Base-by-base conservation (phyloP, 2,888 invertebrate species). In the Entomobrya proxima region DNA sequence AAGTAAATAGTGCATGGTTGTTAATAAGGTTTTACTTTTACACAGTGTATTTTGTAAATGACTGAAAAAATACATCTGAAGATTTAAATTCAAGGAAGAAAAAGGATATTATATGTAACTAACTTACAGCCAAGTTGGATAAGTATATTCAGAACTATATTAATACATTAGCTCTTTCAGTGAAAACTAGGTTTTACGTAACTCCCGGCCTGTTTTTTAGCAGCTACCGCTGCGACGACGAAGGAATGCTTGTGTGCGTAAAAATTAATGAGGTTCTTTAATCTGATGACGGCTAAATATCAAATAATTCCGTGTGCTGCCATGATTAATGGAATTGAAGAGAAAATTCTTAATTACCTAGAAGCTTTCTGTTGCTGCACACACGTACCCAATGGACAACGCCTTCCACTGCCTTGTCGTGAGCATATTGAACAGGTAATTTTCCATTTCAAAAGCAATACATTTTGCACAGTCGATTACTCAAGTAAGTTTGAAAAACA, bases 241-340 rank as follows among this genome's bases (percentile, higher is more conserved):
- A 30, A 13, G 52, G 52, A 55, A 21, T 40, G 52, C 15, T 15
- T 52, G 52, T n/a, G n/a, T 21, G 7, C 7, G 6, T 24, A 67
- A 44, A 55, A 55, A 76, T 76, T 76, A 76, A 76, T 76, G 76
- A 76, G 76, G 11, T 55, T 52, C 37, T 76, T 52, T 76, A 76
- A 76, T 76, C 35, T 37, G 76, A 50, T 55, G 76, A 76, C 76
- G 76, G 35, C 55, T 24, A n/a, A 76, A 76, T 52, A 55, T 76
- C 37, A 76, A 55, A 75, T 47, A 52, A 64, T 76, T 76, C 27
- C 40, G 13, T n/a, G 50, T 55, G 58, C 76, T 55, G 24, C 55
- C 35, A 76, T 76, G 76, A 76, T 55, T 15, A 37, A 76, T 76
- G 76, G 35, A 67, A 67, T 40, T 7, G 40, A 67, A 40, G 13